Evolutionary conservation across 2,797 vertebrate species (phyloP), one percentile per base, ranked within the genome.

Genomic region (Kryptopterus vitreolus): DNA sequence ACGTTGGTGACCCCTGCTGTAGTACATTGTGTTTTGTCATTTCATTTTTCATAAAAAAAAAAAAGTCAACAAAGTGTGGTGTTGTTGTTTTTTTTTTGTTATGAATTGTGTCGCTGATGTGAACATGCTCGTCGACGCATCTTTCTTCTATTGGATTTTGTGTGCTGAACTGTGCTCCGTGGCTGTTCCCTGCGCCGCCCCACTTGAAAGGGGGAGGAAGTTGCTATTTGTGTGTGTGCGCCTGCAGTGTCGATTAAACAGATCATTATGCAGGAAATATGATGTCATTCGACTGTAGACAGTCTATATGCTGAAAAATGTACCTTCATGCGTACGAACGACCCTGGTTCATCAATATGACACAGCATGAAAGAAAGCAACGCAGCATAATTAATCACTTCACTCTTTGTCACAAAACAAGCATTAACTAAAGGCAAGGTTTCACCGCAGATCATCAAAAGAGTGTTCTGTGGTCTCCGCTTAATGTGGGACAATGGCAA

Each of bases 81-180:
- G 62, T 77, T 18, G n/a, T 53, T 53, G 29, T 79, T 61, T 53
- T 52, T 52, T 52, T 13, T 52, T 52, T 52, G 12, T 38, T 38
- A 43, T 43, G 76, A 70, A 58, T 63, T 24, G 76, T 68, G 46
- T 48, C 31, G 29, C 62, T 58, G 79, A 83, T 74, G 77, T 63
- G 58, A 78, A 79, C 61, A 38, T 78, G 72, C 79, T 81, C 83
- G 77, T 77, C 50, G 74, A 76, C 85, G 81, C 83, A 88, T 90
- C 86, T 88, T 86, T 38, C 57, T 82, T 87, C 80, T 77, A 76
- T 82, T 86, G 83, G 81, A 78, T 86, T 57, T 82, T 72, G 75
- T 86, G 84, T 88, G 84, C 83, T 85, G 76, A 86, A 78, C 73
- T 86, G 72, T 86, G 81, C 84, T 75, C 79, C 81, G 79, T 77